Conservation (phyloP, 1,140 invertebrate species). For the Rhyacophila brunnea region DNA sequence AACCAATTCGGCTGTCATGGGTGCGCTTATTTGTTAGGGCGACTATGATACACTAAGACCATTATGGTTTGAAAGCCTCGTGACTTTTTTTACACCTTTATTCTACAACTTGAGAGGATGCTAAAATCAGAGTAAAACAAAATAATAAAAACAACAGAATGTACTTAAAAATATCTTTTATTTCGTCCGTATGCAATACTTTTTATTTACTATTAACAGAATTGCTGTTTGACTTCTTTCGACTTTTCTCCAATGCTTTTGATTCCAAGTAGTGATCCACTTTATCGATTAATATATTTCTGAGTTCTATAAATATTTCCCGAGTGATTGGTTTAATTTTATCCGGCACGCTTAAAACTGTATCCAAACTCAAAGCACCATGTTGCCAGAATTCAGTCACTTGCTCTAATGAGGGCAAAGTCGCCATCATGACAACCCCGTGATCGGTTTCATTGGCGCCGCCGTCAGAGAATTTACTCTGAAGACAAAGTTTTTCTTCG, state of each 20-base stretch:
- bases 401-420: slow-evolving; percentile 61
- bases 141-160: no score
- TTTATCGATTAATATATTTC: slow-evolving; percentile 13
- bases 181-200: no score
- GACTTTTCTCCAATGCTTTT: slow-evolving; percentile 8
- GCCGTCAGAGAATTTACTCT: slow-evolving; percentile 9
- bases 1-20: no score
- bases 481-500: slow-evolving; percentile 63
- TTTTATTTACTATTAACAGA: not conserved
- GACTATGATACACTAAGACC: no score
- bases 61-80: no score
- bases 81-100: no score
- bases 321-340: slow-evolving; percentile 12
- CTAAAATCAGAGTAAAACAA: no score
- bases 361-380: slow-evolving; percentile 57
- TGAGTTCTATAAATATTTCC: slow-evolving; percentile 1
- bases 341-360: slow-evolving; percentile 52
- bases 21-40: no score
- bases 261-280: slow-evolving; percentile 13
- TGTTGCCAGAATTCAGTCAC: slow-evolving; percentile 66
- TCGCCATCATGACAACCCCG: slow-evolving; percentile 63
- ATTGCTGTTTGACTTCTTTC: not conserved
- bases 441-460: slow-evolving; percentile 44
- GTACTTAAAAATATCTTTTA: no score
- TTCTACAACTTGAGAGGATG: no score